Evolutionary conservation across 2,888 invertebrate species (phyloP), one percentile per base, ranked within the genome.

Genomic region (Minunthozetes semirufus): DNA sequence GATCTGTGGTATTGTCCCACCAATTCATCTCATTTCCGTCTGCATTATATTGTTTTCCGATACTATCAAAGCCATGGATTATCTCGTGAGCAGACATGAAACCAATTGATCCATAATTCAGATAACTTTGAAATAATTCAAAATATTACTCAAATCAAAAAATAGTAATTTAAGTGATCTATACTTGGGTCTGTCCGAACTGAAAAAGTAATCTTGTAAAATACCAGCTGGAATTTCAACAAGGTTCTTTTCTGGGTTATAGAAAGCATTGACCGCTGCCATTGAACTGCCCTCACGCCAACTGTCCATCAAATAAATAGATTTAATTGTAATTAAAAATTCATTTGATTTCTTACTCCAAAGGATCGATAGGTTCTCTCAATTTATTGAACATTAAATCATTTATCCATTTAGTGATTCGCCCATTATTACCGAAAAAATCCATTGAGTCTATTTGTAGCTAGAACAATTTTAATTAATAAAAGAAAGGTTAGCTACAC

Each of bases 1-100:
- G 87, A 80, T 93, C 91, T 5, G 79, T 78, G 46, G 38, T 63
- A 6, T 70, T 59, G 66, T 77, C 75, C 79, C 79, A 79, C 79
- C 79, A 79, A 22, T 74, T 73, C 29, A 76, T 77, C 11, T 78
- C 29, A 29, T 79, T 76, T 4, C 79, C 79, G 25, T 70, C 72
- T 53, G 75, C 46, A 33, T 78, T 79, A 66, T 77, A 79, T 42
- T 79, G 78, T 56, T 78, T 72, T 75, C 80, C 94, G 59, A 75
- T 75, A 75, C 81, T 81, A 78, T 81, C 81, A 72, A 81, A 81
- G 19, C 80, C 81, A 81, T 94, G 94, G 0, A 93, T 93, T 72
- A 94, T 93, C 85, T 94, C 94, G 81, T 94, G 94, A 0, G 93
- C 93, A 80, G 94, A 93, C 4, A 94, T 91, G 80, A 91, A 92